phyloP scores from a whole-genome alignment of 2,888 invertebrate genomes.

The Leptinotarsa juncta region DNA sequence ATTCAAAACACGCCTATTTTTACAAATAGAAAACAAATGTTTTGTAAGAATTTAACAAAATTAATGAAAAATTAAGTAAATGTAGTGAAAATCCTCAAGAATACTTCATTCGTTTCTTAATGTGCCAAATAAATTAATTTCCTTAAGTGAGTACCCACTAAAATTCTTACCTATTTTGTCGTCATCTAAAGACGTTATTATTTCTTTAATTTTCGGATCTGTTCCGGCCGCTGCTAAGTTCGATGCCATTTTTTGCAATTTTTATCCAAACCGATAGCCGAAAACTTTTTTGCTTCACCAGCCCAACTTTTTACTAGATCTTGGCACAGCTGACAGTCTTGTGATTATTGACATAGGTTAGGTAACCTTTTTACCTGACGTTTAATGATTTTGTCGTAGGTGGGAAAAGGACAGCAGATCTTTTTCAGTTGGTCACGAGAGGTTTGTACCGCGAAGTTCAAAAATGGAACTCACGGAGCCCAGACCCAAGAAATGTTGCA shows the following conservation, averaged over 20 bases:
- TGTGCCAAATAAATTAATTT: background rate
- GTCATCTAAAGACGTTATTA: slow-evolving; percentile 81
- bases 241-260: slow-evolving; percentile 40
- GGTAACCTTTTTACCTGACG: slow-evolving; percentile 12
- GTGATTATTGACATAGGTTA: slow-evolving; percentile 52
- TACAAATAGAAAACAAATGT: slow-evolving; percentile 5
- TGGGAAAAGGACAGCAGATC: slow-evolving; percentile 8
- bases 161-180: slow-evolving; percentile 83
- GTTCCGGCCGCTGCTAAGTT: slow-evolving; percentile 38
- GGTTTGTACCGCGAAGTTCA: slow-evolving; percentile 18
- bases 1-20: slow-evolving; percentile 47
- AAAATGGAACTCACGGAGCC: slow-evolving; percentile 47
- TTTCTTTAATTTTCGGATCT: slow-evolving; percentile 74
- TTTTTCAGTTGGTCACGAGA: slow-evolving; percentile 19
- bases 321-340: slow-evolving; percentile 36
- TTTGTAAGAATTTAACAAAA: background rate
- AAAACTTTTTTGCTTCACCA: slow-evolving; percentile 10
- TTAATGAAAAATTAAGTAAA: background rate
- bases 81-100: background rate
- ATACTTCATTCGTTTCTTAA: background rate
- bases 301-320: slow-evolving; percentile 10
- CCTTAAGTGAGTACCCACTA: background rate
- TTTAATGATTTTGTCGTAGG: slow-evolving; percentile 1
- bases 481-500: slow-evolving; percentile 49
- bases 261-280: slow-evolving; percentile 10